Evolutionary conservation across 2,113 vertebrate species (phyloP).

Genomic region (Nesogale talazaci): DNA sequence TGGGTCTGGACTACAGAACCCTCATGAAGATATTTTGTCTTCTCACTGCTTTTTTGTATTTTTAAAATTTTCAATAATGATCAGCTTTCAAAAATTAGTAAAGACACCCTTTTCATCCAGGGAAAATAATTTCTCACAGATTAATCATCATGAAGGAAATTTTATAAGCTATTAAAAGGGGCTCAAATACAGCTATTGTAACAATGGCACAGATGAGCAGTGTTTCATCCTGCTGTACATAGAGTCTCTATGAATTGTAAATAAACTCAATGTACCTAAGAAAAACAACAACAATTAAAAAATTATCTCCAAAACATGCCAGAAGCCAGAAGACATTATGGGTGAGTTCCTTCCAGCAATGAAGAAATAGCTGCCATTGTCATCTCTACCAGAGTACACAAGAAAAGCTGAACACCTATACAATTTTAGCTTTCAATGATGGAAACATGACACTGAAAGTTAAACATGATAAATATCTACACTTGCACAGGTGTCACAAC

Average conservation of each 20-base stretch:
- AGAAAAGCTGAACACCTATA: not conserved
- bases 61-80: constrained; percentile 55
- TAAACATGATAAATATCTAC: not conserved
- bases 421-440: constrained; percentile 40
- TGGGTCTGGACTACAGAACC: not conserved
- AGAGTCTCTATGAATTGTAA: not conserved
- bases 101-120: constrained; percentile 44
- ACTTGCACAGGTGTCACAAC: not conserved
- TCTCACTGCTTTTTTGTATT: constrained; percentile 43
- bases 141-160: constrained; percentile 43
- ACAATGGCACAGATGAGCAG: not conserved
- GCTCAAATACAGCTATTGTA: not conserved
- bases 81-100: constrained; percentile 56
- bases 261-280: not conserved
- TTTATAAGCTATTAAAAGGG: constrained; percentile 49
- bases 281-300: not conserved
- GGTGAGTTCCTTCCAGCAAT: not conserved
- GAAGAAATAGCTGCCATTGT: not conserved
- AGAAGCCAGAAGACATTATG: not conserved
- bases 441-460: not conserved
- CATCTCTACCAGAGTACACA: not conserved
- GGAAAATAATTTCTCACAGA: constrained; percentile 59
- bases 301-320: constrained; percentile 45
- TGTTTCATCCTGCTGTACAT: not conserved
- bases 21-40: constrained; percentile 43